Evolutionary conservation across 2,888 invertebrate genomes (phyloP).

Genomic region (Caenorhabditis uteleia): DNA sequence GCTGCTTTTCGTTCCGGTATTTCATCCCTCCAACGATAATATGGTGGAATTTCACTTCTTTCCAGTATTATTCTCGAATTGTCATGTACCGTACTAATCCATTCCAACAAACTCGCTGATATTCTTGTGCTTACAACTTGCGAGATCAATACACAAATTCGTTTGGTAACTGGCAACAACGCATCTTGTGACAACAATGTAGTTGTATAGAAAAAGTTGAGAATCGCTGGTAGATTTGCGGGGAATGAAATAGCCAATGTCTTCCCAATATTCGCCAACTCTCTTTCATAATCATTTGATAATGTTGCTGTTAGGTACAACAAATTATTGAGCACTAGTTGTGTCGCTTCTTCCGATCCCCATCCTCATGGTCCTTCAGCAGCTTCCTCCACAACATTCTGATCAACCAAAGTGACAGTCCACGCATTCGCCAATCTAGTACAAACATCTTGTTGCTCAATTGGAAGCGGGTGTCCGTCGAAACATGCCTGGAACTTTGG

Average conservation of each 20-base stretch:
- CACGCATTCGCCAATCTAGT: conserved; percentile 90
- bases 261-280: conserved; percentile 94
- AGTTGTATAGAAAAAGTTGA: conserved; percentile 92
- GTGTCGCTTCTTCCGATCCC: conserved; percentile 98
- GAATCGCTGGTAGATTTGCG: conserved; percentile 93
- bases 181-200: conserved; percentile 96
- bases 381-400: conserved; percentile 54
- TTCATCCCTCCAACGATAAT: conserved; percentile 80
- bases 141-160: conserved; percentile 90
- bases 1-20: conserved; percentile 8
- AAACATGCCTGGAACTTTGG: conserved; percentile 1
- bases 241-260: conserved; percentile 94
- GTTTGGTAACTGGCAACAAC: conserved; percentile 86
- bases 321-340: conserved; percentile 97
- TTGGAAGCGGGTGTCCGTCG: conserved; percentile 76
- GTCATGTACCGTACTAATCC: conserved; percentile 74
- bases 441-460: conserved; percentile 85
- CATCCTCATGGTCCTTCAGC: conserved; percentile 77
- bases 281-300: conserved; percentile 91
- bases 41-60: conserved; percentile 95
- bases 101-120: conserved; percentile 94
- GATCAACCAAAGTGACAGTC: conserved; percentile 94
- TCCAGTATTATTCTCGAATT: conserved; percentile 78
- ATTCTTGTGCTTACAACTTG: conserved; percentile 88
- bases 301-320: conserved; percentile 93